Evolutionary conservation across 1,140 invertebrate genomes (phyloP).

Genomic region (Neodiprion virginianus): DNA sequence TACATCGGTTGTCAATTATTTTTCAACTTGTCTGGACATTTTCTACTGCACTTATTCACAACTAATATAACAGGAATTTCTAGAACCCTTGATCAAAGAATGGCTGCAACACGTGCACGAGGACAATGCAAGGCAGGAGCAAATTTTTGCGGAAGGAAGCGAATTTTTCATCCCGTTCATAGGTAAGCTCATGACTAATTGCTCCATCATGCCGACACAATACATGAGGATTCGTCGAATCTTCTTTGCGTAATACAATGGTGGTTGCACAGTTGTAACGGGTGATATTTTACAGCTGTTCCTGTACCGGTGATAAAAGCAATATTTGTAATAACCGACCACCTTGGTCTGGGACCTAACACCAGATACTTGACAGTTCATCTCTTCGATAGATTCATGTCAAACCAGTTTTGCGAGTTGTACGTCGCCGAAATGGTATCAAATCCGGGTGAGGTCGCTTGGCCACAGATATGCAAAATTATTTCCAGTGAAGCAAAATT

Average conservation of each 20-base stretch:
- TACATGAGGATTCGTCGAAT: background rate
- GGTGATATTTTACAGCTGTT: slow-evolving; percentile 33
- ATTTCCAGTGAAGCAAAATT: slow-evolving; percentile 34
- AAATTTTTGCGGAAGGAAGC: slow-evolving; percentile 24
- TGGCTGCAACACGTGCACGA: slow-evolving; percentile 44
- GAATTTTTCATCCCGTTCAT: slow-evolving; percentile 42
- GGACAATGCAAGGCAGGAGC: slow-evolving; percentile 31
- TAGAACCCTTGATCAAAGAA: slow-evolving; percentile 41
- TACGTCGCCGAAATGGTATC: slow-evolving; percentile 21
- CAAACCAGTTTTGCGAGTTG: slow-evolving; percentile 41
- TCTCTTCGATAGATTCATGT: slow-evolving; percentile 49
- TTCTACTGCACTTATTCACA: background rate
- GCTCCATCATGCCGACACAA: background rate
- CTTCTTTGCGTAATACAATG: background rate
- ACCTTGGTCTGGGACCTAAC: slow-evolving; percentile 36
- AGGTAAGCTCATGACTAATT: slow-evolving; percentile 32
- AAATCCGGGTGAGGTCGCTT: slow-evolving; percentile 11
- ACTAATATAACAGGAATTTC: background rate
- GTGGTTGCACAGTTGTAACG: background rate
- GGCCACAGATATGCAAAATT: slow-evolving; percentile 27
- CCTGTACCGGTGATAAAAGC: slow-evolving; percentile 35
- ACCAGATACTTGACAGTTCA: slow-evolving; percentile 50
- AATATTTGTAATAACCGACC: slow-evolving; percentile 41
- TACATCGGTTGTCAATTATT: slow-evolving; percentile 35
- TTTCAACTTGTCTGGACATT: background rate